Base-by-base conservation (phyloP, 1,140 invertebrate genomes). In the Archegozetes longisetosus region DNA sequence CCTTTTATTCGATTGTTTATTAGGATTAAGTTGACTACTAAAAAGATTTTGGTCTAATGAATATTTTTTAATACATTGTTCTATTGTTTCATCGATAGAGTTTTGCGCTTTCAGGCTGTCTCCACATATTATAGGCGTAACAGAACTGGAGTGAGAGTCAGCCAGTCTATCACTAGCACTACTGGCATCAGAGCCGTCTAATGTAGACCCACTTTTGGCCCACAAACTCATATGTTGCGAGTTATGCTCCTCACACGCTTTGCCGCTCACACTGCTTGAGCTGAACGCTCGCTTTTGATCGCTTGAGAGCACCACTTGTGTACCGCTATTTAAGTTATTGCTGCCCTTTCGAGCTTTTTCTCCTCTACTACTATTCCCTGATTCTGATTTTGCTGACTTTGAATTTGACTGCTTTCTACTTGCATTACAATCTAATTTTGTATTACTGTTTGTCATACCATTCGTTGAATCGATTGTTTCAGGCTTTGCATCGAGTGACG, bases 11-110 rank as follows among this genome's bases (percentile, higher is more conserved):
- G 17, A 9, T 40, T 40, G 32, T 6, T 40, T 40, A 17, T 40
- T 40, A 17, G 6, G 32, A 9, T 9, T 6, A 17, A 9, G 32
- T 40, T 6, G 77, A 9, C 79, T 73, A 69, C 83, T 83, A 63
- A 83, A 80, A 65, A 84, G 80, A 1, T 75, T 61, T 4, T 66
- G 48, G 20, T 63, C 62, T 51, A 23, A 48, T 17, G 46, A 25
- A 51, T 62, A 62, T 52, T 58, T 64, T 53, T 55, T 55, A n/a
- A 63, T 56, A 64, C 53, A 58, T 63, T 68, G 50, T 64, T 65
- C 55, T 29, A 60, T 53, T 26, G 52, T 68, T 68, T 29, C 59
- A 28, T 56, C 60, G 28, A 55, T 55, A 23, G 62, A 61, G 17
- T 61, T 55, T 3, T 17, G 48, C 12, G 54, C 29, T 58, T 58